phyloP scores from a whole-genome alignment of 2,797 vertebrate species.

The Dryobates pubescens region DNA sequence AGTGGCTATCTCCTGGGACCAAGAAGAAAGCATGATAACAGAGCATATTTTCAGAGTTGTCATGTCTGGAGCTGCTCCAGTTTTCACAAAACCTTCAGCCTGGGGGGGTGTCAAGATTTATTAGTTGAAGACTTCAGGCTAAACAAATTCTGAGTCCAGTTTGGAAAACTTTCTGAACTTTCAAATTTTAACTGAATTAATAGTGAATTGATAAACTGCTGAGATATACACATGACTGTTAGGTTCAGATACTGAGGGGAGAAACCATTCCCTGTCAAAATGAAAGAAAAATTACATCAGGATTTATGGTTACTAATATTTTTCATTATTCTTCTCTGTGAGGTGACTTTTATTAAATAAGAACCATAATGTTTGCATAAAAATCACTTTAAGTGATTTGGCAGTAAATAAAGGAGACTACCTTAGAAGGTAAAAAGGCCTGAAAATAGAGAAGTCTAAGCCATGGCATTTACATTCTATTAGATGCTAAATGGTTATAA shows the following conservation, averaged over 20 bases:
- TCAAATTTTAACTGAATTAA: background rate
- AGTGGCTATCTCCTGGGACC: background rate
- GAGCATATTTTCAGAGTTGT: background rate
- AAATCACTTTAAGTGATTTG: background rate
- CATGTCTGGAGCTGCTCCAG: background rate
- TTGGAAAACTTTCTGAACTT: background rate
- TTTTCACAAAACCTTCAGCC: background rate
- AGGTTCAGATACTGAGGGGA: background rate
- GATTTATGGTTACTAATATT: background rate
- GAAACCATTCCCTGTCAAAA: background rate
- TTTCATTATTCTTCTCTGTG: background rate
- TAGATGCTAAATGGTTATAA: background rate
- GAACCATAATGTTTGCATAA: background rate
- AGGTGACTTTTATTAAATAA: background rate
- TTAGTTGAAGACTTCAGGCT: background rate
- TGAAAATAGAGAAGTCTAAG: background rate
- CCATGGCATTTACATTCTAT: background rate
- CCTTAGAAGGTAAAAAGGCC: background rate
- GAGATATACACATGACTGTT: background rate
- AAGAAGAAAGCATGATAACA: background rate
- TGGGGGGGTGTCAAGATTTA: background rate
- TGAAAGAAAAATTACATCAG: background rate
- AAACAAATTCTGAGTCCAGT: background rate
- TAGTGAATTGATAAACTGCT: background rate
- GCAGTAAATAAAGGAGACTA: slow-evolving; percentile 2